Conservation (phyloP, 2,797 vertebrate genomes). For the Neosalanx taihuensis region DNA sequence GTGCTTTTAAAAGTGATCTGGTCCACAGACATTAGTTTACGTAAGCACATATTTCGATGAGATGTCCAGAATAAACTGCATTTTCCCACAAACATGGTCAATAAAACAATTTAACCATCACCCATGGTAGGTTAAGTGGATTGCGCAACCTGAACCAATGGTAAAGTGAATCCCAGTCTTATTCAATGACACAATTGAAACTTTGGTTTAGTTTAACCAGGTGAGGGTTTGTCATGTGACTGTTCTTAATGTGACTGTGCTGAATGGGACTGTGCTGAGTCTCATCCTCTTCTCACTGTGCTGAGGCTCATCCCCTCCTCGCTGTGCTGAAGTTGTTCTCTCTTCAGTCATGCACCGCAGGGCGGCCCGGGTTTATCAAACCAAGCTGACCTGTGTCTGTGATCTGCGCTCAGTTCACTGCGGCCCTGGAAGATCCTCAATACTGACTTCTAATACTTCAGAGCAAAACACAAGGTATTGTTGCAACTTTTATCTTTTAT, state of each 20-base stretch:
- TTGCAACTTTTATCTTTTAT: neutral
- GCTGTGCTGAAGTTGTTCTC: no score
- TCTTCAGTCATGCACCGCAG: neutral
- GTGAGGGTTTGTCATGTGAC: neutral
- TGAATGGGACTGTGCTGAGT: neutral
- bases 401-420: neutral
- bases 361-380: neutral
- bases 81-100: neutral
- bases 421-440: neutral
- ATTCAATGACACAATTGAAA: constrained; percentile 4
- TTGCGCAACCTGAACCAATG: constrained; percentile 6
- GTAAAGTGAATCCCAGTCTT: neutral
- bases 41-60: neutral
- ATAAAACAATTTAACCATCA: neutral
- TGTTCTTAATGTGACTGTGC: no score
- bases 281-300: no score
- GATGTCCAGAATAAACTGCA: neutral
- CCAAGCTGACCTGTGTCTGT: neutral
- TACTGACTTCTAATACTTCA: constrained; percentile 1
- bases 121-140: neutral
- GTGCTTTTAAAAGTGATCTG: no score
- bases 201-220: neutral
- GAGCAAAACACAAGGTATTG: neutral
- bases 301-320: no score
- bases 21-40: neutral